These are phyloP conservation scores for Podargus strigoides DNA, from an alignment of 2,797 vertebrate genomes.

Conservation along the genomic window DNA sequence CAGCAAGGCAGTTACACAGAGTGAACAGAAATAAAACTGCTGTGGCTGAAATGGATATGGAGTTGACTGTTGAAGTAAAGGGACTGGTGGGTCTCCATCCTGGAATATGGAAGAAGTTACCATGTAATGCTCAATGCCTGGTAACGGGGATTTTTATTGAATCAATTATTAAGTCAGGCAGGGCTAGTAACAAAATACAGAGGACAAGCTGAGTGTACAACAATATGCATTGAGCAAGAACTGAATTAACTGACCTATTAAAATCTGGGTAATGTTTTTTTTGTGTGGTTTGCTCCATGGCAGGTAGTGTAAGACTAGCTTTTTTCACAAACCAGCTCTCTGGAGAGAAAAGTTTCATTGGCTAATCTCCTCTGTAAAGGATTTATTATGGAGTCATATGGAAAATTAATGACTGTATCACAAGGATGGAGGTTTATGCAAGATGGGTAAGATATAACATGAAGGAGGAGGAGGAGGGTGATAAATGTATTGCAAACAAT, in stretches of 20 bases:
- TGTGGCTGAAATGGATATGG: not conserved
- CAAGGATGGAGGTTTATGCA: not conserved
- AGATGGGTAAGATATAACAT: too few relatives aligned
- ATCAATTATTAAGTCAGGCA: constrained; percentile 20
- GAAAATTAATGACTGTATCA: not conserved
- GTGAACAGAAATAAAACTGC: not conserved
- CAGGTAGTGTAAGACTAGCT: not conserved
- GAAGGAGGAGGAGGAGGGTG: not conserved
- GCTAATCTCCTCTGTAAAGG: not conserved
- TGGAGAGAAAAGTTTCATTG: not conserved
- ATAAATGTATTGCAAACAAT: not conserved
- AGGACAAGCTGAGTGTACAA: constrained; percentile 10
- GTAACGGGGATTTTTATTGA: not conserved
- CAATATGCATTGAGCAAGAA: not conserved
- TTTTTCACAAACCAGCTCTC: not conserved
- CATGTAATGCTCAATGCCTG: not conserved
- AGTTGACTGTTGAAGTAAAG: not conserved
- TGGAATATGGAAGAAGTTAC: not conserved
- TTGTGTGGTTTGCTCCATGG: not conserved
- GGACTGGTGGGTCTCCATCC: not conserved
- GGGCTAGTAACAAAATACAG: not conserved
- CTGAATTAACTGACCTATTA: not conserved
- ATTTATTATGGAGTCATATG: not conserved
- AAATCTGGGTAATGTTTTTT: not conserved
- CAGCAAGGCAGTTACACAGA: not conserved